A percentile compares a stretch with the other conserved stretches of the same genome.
phyloP scores from a whole-genome alignment of 2,797 vertebrate genomes.

The Cossypha polioptera region DNA sequence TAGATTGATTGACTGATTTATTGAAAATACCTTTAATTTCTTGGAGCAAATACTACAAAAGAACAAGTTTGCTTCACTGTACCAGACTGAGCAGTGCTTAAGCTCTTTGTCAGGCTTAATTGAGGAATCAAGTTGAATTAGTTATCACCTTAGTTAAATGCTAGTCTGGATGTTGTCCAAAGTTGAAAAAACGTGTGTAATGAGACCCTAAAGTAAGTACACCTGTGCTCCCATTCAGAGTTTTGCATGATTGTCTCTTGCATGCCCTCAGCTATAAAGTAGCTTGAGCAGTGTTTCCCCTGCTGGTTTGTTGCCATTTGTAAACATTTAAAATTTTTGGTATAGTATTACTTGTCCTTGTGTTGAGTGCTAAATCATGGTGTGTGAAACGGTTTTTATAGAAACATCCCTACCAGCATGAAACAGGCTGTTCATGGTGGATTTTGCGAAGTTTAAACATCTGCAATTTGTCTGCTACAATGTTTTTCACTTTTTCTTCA shows the following conservation, averaged over 20 bases:
- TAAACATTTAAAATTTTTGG: not conserved
- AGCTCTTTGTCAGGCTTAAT: not conserved
- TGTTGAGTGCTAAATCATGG: not conserved
- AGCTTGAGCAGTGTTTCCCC: not conserved
- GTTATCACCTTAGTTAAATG: not conserved
- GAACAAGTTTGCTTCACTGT: not conserved
- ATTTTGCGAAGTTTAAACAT: not conserved
- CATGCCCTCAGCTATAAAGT: not conserved
- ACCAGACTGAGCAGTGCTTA: not conserved
- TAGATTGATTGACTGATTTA: not conserved
- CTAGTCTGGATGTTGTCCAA: not conserved
- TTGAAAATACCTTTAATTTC: not conserved
- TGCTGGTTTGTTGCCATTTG: not conserved
- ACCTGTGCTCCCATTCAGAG: not conserved
- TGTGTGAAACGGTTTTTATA: not conserved
- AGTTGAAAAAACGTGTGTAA: not conserved
- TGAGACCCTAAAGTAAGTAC: not conserved
- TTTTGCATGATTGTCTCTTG: not conserved
- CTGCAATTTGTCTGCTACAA: not conserved
- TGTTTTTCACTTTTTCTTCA: not conserved
- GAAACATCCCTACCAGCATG: not conserved
- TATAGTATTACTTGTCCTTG: not conserved
- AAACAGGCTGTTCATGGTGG: not conserved
- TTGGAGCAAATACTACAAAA: not conserved
- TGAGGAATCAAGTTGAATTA: not conserved